Evolutionary conservation across 2,888 invertebrate genomes (phyloP).

Genomic region (Ophion ventricosus): DNA sequence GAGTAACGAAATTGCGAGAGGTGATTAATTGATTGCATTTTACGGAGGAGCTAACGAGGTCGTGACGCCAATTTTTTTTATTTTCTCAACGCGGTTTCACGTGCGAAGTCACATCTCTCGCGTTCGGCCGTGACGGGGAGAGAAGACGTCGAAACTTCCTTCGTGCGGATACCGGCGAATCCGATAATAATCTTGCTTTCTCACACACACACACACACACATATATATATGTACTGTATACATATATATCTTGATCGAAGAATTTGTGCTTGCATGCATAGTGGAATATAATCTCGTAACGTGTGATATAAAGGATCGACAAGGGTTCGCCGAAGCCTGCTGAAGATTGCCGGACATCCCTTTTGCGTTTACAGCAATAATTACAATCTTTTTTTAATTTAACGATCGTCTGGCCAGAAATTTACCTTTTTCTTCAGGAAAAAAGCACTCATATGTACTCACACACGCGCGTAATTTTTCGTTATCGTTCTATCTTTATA

Average conservation of each 20-base stretch:
- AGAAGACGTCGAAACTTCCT: conserved; percentile 61
- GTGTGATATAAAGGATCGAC: conserved; percentile 16
- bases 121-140: conserved; percentile 49
- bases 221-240: neutral
- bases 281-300: conserved; percentile 33
- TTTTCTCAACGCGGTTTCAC: conserved; percentile 42
- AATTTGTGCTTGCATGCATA: conserved; percentile 22
- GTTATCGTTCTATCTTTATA: too few species aligned
- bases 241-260: conserved; percentile 36
- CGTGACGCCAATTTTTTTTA: conserved; percentile 27
- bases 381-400: conserved; percentile 4
- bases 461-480: too few species aligned
- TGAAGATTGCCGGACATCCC: conserved; percentile 38
- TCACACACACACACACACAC: neutral
- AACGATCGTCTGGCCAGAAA: neutral
- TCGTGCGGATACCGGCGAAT: conserved; percentile 22
- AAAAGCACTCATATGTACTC: too few species aligned
- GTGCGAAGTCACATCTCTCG: conserved; percentile 31
- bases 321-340: conserved; percentile 6
- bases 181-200: conserved; percentile 37
- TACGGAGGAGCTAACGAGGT: conserved; percentile 58
- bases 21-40: conserved; percentile 60
- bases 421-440: neutral
- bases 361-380: conserved; percentile 8
- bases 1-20: conserved; percentile 34